Evolutionary conservation across 2,888 invertebrate species (phyloP).

Genomic region (Xestia c-nigrum): DNA sequence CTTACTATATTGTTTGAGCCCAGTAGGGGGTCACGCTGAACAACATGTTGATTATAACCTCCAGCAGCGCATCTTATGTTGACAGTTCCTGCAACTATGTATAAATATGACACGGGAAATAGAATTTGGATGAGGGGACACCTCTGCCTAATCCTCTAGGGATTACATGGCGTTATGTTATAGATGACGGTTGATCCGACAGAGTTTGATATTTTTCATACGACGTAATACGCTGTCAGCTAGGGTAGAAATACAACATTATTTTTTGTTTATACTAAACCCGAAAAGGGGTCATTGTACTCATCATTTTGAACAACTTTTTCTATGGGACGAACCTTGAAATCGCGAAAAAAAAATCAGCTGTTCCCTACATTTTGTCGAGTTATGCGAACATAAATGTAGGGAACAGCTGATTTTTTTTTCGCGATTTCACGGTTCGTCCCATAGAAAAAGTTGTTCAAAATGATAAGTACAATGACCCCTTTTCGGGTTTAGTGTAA

Average conservation of each 20-base stretch:
- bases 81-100: background rate
- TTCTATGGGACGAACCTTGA: no score
- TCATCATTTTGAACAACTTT: no score
- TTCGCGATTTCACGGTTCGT: no score
- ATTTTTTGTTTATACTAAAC: no score
- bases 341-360: no score
- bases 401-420: no score
- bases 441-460: no score
- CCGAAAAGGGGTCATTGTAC: no score
- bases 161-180: background rate
- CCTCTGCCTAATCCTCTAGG: background rate
- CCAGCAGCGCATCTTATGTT: background rate
- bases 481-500: no score
- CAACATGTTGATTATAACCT: background rate
- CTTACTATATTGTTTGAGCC: background rate
- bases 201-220: background rate
- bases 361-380: no score
- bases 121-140: background rate
- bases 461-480: no score
- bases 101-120: background rate
- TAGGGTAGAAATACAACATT: constrained; percentile 1
- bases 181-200: background rate
- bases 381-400: no score
- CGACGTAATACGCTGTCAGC: background rate
- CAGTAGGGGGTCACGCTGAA: background rate